These are phyloP conservation scores for Heteromyza rotundicornis DNA, from an alignment of 2,888 invertebrate species.

Conservation along the genomic window DNA sequence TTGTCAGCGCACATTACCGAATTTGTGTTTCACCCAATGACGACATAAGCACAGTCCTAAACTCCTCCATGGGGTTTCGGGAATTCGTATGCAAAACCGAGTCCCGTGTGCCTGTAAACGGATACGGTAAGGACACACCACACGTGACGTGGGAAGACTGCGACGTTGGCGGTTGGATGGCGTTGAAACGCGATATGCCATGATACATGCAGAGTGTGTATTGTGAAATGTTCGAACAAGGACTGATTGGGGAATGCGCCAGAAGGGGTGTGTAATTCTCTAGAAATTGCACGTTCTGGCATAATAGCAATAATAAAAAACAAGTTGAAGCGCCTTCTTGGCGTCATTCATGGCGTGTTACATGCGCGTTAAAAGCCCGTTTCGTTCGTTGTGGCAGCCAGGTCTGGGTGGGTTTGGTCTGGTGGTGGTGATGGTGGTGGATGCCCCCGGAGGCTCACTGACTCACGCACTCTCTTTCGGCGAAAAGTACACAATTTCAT, in stretches of 20 bases:
- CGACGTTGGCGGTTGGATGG: too few species aligned
- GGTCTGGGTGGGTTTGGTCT: too few species aligned
- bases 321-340: constrained; percentile 44
- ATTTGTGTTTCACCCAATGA: not conserved
- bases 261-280: too few species aligned
- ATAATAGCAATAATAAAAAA: constrained; percentile 9
- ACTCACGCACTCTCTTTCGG: not conserved
- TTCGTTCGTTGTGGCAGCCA: too few species aligned
- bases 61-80: too few species aligned
- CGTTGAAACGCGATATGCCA: constrained; percentile 2
- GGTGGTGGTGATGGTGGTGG: too few species aligned
- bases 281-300: not conserved
- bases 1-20: not conserved
- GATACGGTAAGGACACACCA: too few species aligned
- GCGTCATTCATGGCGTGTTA: constrained; percentile 56
- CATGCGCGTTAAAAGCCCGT: constrained; percentile 38
- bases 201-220: not conserved
- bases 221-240: too few species aligned
- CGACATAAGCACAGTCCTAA: too few species aligned
- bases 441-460: too few species aligned
- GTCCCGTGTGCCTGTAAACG: not conserved
- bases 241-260: too few species aligned
- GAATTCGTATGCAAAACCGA: too few species aligned
- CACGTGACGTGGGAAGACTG: not conserved
- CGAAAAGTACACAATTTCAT: constrained; percentile 5